A percentile compares a stretch with the other conserved stretches of the same genome.
These are phyloP conservation scores for Litoditis marina DNA, from an alignment of 2,888 invertebrate genomes.

Conservation along the genomic window DNA sequence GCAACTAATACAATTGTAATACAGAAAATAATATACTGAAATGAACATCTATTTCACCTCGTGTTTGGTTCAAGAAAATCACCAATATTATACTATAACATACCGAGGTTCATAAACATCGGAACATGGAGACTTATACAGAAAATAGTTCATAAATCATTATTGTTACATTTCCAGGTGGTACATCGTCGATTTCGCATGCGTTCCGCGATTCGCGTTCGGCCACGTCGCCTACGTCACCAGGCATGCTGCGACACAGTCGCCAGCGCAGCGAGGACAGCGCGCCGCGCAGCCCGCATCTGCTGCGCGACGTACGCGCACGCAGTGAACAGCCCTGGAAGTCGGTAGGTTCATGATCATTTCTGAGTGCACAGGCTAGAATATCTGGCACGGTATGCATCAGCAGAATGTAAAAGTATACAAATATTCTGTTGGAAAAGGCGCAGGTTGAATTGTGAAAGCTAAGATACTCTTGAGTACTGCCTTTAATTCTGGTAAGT, in stretches of 20 bases:
- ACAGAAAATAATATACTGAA: too few relatives aligned
- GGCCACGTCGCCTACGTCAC: constrained; percentile 43
- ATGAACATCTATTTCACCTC: too few relatives aligned
- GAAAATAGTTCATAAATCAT: not conserved
- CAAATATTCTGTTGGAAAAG: not conserved
- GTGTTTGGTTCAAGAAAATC: too few relatives aligned
- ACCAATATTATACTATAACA: too few relatives aligned
- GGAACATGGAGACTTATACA: too few relatives aligned
- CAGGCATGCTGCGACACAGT: constrained; percentile 37
- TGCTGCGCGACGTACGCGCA: constrained; percentile 29
- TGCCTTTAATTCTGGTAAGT: too few relatives aligned
- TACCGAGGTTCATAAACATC: too few relatives aligned
- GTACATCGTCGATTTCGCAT: constrained; percentile 28
- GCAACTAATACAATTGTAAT: too few relatives aligned
- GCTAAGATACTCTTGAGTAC: too few relatives aligned
- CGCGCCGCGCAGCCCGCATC: constrained; percentile 30
- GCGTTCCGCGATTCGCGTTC: constrained; percentile 31
- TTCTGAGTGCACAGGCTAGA: not conserved
- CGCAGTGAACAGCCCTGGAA: constrained; percentile 37
- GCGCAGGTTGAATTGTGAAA: too few relatives aligned
- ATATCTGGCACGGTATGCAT: too few relatives aligned
- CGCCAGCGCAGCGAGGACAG: constrained; percentile 29
- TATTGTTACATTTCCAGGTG: constrained; percentile 23
- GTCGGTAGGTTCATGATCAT: constrained; percentile 22
- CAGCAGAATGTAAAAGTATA: too few relatives aligned